phyloP scores from a whole-genome alignment of 2,888 invertebrate genomes.

The Xanthia icteritia region DNA sequence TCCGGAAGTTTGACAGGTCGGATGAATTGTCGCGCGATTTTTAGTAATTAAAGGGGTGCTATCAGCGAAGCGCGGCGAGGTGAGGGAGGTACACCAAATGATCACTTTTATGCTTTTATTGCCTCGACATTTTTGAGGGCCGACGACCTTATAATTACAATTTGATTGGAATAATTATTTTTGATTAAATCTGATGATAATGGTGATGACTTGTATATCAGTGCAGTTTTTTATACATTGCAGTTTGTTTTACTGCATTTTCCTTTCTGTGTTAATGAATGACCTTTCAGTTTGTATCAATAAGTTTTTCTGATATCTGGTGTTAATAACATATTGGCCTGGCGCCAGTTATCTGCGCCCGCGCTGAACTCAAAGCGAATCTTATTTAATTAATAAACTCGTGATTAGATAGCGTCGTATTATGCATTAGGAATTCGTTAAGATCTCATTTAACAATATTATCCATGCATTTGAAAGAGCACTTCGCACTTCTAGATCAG shows the following conservation, averaged over 20 bases:
- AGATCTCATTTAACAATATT: slow-evolving; percentile 1
- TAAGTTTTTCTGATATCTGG: slow-evolving; percentile 39
- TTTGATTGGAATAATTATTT: slow-evolving; percentile 47
- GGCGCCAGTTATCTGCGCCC: slow-evolving; percentile 61
- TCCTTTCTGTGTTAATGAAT: slow-evolving; percentile 2
- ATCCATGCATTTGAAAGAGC: not conserved
- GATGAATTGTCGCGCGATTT: slow-evolving; percentile 89
- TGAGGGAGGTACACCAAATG: slow-evolving; percentile 42
- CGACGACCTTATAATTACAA: slow-evolving; percentile 41
- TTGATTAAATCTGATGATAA: slow-evolving; percentile 14
- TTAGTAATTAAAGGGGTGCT: slow-evolving; percentile 85
- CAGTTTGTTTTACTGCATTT: slow-evolving; percentile 1
- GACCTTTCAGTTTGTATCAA: slow-evolving; percentile 34
- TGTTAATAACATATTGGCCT: slow-evolving; percentile 44
- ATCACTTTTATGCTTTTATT: slow-evolving; percentile 57
- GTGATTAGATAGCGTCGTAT: slow-evolving; percentile 44
- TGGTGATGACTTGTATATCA: not conserved
- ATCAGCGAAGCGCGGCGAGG: slow-evolving; percentile 28
- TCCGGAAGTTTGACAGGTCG: slow-evolving; percentile 86
- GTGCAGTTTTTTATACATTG: not conserved
- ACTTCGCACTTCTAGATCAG: not conserved
- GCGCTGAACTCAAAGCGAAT: slow-evolving; percentile 38
- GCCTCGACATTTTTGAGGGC: slow-evolving; percentile 41
- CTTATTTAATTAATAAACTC: slow-evolving; percentile 49
- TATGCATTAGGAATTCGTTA: slow-evolving; percentile 23